A percentile compares a stretch with the other conserved stretches of the same genome.
These are phyloP conservation scores for Pherbina coryleti DNA, from an alignment of 2,888 invertebrate species.

Conservation along the genomic window DNA sequence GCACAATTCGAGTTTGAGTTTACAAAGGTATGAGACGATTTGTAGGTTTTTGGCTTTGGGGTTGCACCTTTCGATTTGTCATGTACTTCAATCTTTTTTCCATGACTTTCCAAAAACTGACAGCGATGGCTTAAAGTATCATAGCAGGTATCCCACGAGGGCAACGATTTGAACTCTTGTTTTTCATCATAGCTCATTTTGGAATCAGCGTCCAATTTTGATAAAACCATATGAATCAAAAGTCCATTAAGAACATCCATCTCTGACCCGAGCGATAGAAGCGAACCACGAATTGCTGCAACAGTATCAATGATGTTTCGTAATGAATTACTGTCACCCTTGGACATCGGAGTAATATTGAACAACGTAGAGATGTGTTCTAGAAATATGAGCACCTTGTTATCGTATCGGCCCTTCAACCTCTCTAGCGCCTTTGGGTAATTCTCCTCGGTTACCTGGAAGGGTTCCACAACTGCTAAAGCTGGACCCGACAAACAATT, in stretches of 20 bases:
- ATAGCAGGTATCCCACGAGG: slow-evolving; percentile 27
- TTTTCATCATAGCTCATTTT: background rate
- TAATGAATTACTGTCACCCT: background rate
- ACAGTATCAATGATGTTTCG: background rate
- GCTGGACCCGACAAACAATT: too few relatives aligned
- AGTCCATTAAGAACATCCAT: slow-evolving; percentile 24
- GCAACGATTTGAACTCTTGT: slow-evolving; percentile 30
- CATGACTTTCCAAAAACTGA: slow-evolving; percentile 24
- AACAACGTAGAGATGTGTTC: background rate
- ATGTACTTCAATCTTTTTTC: background rate
- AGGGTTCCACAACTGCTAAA: too few relatives aligned
- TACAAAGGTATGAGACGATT: too few relatives aligned
- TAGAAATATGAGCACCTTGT: too few relatives aligned
- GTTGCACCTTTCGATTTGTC: too few relatives aligned
- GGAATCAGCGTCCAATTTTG: background rate
- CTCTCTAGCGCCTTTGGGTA: too few relatives aligned
- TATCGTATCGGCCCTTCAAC: too few relatives aligned
- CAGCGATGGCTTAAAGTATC: slow-evolving; percentile 30
- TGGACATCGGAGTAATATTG: background rate
- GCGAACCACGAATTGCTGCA: background rate
- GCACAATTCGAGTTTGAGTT: too few relatives aligned
- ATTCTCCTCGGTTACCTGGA: too few relatives aligned
- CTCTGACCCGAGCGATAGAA: slow-evolving; percentile 16
- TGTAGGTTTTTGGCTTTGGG: too few relatives aligned
- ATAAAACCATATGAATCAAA: slow-evolving; percentile 20